Percentiles rank a stretch among this genome's conserved stretches.
These are phyloP conservation scores for Pituophis catenifer DNA, from an alignment of 2,113 vertebrate species.

Conservation along the genomic window DNA sequence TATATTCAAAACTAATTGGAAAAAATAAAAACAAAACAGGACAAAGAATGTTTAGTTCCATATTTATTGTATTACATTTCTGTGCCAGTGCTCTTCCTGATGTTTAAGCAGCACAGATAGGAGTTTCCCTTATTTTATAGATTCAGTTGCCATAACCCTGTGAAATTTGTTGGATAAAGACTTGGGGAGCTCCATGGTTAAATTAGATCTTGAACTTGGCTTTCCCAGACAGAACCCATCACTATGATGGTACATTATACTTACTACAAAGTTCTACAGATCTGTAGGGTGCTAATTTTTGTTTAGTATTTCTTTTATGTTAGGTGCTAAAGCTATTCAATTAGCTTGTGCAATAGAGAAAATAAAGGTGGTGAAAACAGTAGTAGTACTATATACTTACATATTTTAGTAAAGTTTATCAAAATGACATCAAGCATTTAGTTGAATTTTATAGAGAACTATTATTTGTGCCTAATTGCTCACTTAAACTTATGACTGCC, in stretches of 20 bases:
- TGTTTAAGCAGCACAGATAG: not conserved
- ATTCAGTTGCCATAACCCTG: not conserved
- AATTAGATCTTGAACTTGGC: not conserved
- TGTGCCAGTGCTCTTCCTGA: not conserved
- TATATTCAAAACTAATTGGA: slow-evolving; percentile 62
- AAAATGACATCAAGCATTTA: not conserved
- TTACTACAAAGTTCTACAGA: too few species aligned
- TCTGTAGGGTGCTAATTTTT: too few species aligned
- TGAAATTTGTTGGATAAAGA: not conserved
- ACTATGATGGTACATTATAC: too few species aligned
- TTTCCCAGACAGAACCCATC: not conserved
- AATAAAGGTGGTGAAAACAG: too few species aligned
- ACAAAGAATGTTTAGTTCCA: slow-evolving; percentile 55
- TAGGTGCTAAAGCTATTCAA: too few species aligned
- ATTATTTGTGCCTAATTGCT: slow-evolving; percentile 45
- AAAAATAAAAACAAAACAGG: slow-evolving; percentile 57
- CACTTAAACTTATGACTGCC: slow-evolving; percentile 44
- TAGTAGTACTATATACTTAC: too few species aligned
- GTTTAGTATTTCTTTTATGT: too few species aligned
- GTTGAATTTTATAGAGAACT: slow-evolving; percentile 19
- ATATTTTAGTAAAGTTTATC: not conserved
- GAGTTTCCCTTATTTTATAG: not conserved
- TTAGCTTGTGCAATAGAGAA: too few species aligned
- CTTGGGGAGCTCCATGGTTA: not conserved
- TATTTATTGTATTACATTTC: slow-evolving; percentile 42